phyloP scores from a whole-genome alignment of 1,140 invertebrate genomes.

The Drosophila parvula region DNA sequence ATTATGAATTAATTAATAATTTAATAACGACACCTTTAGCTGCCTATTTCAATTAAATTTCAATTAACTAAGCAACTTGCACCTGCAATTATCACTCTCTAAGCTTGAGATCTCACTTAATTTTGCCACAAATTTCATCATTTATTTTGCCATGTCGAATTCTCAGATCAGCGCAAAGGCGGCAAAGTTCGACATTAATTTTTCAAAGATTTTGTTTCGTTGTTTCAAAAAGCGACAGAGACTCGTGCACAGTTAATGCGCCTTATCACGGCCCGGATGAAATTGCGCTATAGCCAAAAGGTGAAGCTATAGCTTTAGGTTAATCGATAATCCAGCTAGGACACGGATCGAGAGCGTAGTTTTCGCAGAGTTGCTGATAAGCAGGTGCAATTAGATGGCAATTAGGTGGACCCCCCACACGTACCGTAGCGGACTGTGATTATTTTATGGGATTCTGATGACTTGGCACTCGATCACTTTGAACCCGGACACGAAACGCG shows the following conservation, averaged over 20 bases:
- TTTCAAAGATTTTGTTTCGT: conserved; percentile 27
- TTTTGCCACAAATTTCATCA: conserved; percentile 47
- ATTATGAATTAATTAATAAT: no score
- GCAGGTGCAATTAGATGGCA: conserved; percentile 47
- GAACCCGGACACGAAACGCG: conserved; percentile 70
- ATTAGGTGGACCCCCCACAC: conserved; percentile 46
- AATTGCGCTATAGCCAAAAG: conserved; percentile 23
- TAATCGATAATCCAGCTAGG: conserved; percentile 23
- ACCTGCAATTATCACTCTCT: conserved; percentile 16
- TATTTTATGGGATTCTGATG: conserved; percentile 41
- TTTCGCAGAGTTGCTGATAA: conserved; percentile 35
- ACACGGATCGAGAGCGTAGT: conserved; percentile 11
- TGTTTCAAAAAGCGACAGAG: background rate
- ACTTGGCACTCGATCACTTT: conserved; percentile 45
- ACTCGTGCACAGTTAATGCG: conserved; percentile 3
- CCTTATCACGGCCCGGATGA: conserved; percentile 11
- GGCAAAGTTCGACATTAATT: conserved; percentile 42
- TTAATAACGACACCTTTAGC: no score
- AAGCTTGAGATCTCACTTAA: conserved; percentile 29
- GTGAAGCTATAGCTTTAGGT: conserved; percentile 9
- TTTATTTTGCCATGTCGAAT: conserved; percentile 17
- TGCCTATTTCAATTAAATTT: background rate
- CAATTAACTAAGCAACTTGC: conserved; percentile 26
- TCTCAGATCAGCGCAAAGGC: conserved; percentile 7
- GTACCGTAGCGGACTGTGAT: conserved; percentile 41